phyloP scores from a whole-genome alignment of 1,140 invertebrate species.

The Zaprionus vittiger region DNA sequence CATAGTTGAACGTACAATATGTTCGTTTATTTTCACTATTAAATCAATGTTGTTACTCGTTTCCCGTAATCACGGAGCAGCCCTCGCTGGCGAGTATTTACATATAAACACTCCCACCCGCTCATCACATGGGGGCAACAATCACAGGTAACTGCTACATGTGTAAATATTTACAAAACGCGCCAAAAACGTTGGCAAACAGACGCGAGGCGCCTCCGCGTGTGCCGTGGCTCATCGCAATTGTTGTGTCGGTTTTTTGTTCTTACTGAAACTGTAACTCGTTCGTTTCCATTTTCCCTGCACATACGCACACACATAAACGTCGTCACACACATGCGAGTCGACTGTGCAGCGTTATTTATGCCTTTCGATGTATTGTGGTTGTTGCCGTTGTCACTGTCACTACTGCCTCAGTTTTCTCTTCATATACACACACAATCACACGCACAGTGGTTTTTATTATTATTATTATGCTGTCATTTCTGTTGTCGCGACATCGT shows the following conservation, averaged over 20 bases:
- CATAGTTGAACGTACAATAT: too few relatives aligned
- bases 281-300: slow-evolving; percentile 33
- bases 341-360: slow-evolving; percentile 62
- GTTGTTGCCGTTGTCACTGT: slow-evolving; percentile 60
- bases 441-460: slow-evolving; percentile 44
- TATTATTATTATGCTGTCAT: slow-evolving; percentile 82
- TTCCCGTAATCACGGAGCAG: slow-evolving; percentile 7
- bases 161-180: slow-evolving; percentile 83
- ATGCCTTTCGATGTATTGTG: slow-evolving; percentile 75
- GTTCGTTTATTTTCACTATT: background rate
- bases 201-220: slow-evolving; percentile 70
- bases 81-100: slow-evolving; percentile 39
- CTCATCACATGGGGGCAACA: slow-evolving; percentile 41
- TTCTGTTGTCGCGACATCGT: slow-evolving; percentile 79
- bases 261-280: slow-evolving; percentile 51
- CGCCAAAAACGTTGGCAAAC: slow-evolving; percentile 76
- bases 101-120: slow-evolving; percentile 43
- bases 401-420: slow-evolving; percentile 34
- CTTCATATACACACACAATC: slow-evolving; percentile 17
- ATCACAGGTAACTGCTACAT: slow-evolving; percentile 82
- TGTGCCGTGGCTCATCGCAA: slow-evolving; percentile 54
- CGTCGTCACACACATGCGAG: slow-evolving; percentile 17
- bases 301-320: slow-evolving; percentile 12
- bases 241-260: slow-evolving; percentile 9
- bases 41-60: background rate